These are phyloP conservation scores for Florisuga fusca DNA, from an alignment of 2,797 vertebrate species.

Conservation along the genomic window DNA sequence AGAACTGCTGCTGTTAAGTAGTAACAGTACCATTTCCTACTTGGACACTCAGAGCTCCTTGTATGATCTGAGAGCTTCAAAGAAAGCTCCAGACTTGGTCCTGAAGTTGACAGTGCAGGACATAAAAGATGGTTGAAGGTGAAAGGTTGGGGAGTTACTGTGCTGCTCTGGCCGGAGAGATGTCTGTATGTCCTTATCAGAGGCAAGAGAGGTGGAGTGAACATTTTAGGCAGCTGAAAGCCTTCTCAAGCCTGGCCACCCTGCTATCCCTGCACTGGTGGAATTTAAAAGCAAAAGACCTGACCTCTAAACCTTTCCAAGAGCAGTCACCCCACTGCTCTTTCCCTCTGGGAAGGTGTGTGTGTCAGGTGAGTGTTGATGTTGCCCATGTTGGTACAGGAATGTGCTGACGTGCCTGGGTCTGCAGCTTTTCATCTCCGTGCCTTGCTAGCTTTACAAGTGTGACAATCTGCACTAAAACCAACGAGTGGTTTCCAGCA, in stretches of 20 bases:
- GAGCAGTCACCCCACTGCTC: neutral
- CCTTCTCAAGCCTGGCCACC: neutral
- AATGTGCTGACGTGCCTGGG: neutral
- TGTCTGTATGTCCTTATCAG: neutral
- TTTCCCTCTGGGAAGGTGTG: rapidly evolving
- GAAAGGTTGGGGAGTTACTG: neutral
- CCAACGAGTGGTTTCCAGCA: neutral
- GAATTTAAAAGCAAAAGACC: neutral
- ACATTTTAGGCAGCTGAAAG: neutral
- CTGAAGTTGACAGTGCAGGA: neutral
- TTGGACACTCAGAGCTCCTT: neutral
- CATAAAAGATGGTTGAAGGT: neutral
- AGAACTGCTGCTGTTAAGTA: neutral
- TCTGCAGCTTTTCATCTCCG: neutral
- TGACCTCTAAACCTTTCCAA: neutral
- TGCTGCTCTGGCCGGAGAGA: neutral
- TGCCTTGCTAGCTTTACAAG: neutral
- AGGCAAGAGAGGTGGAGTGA: neutral
- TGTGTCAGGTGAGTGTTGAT: neutral
- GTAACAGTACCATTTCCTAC: neutral
- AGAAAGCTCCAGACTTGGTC: neutral
- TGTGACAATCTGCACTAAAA: neutral
- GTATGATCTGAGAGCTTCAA: neutral
- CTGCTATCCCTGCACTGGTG: neutral
- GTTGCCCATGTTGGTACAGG: neutral